phyloP scores from a whole-genome alignment of 2,797 vertebrate genomes.

The Macrochelys suwanniensis region DNA sequence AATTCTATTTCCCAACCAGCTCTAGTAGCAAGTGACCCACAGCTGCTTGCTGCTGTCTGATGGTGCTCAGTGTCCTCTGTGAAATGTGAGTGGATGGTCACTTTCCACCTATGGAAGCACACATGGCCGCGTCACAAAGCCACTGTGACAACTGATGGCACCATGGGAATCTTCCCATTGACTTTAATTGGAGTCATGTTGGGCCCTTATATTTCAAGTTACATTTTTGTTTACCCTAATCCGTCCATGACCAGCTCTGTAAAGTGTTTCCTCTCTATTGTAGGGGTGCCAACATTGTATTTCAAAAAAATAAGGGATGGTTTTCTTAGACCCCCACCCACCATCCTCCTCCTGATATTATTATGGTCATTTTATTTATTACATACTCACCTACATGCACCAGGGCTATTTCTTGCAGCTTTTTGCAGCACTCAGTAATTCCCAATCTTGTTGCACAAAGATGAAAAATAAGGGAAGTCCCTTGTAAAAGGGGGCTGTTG shows the following conservation, averaged over 20 bases:
- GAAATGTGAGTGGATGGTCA: not conserved
- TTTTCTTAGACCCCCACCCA: not conserved
- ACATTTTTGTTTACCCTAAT: not conserved
- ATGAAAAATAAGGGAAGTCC: not conserved
- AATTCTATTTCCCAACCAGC: not conserved
- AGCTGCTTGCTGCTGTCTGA: not conserved
- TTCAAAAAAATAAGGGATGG: not conserved
- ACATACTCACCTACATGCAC: not conserved
- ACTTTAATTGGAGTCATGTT: not conserved
- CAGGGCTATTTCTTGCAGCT: not conserved
- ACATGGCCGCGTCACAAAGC: not conserved
- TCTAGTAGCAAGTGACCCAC: not conserved
- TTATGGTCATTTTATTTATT: not conserved
- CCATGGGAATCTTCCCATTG: not conserved
- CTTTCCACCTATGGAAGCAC: not conserved
- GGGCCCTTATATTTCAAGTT: not conserved
- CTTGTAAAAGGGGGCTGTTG: not conserved
- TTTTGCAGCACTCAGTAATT: not conserved
- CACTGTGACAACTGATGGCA: not conserved
- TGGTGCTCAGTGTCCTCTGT: too few species aligned
- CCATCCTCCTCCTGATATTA: not conserved
- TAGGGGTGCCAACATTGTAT: not conserved
- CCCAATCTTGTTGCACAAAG: not conserved
- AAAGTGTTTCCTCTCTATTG: not conserved
- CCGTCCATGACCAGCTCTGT: not conserved